These are phyloP conservation scores for Psococerastis gibbosa DNA, from an alignment of 2,888 invertebrate species.

Conservation along the genomic window DNA sequence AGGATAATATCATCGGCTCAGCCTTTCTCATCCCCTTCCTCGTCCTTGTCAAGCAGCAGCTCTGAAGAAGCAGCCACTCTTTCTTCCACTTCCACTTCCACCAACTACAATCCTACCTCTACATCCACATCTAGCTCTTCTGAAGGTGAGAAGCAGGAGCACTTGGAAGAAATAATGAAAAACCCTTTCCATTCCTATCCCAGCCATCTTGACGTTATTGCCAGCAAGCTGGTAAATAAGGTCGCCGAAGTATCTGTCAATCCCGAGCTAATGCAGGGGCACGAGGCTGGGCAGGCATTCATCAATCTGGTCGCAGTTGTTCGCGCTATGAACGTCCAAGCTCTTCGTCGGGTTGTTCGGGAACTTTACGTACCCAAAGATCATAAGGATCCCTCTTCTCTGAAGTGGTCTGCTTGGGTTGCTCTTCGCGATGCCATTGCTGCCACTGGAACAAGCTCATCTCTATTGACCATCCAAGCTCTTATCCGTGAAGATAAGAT, in stretches of 20 bases:
- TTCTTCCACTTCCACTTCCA: constrained; percentile 11
- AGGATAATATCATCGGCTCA: constrained; percentile 19
- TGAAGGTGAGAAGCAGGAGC: constrained; percentile 24
- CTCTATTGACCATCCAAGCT: constrained; percentile 36
- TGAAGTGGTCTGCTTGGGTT: constrained; percentile 33
- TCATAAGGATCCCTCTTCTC: not conserved
- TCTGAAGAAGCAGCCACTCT: too few species aligned
- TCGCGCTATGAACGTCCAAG: constrained; percentile 38
- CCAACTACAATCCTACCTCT: constrained; percentile 12
- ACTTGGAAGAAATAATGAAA: constrained; percentile 27
- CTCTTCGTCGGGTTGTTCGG: constrained; percentile 34
- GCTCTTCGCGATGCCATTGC: constrained; percentile 43
- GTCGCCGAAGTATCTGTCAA: constrained; percentile 39
- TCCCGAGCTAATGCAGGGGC: constrained; percentile 34
- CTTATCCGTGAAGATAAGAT: constrained; percentile 37
- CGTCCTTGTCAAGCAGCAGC: constrained; percentile 11
- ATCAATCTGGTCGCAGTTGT: constrained; percentile 36
- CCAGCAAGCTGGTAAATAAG: constrained; percentile 29
- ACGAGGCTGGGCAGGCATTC: constrained; percentile 41
- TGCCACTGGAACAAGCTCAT: constrained; percentile 48
- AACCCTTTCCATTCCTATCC: constrained; percentile 28
- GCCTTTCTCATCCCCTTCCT: constrained; percentile 12
- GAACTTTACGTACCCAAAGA: constrained; percentile 27
- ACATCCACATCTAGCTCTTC: constrained; percentile 13
- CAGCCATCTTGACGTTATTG: constrained; percentile 21